A percentile compares a stretch with the other conserved stretches of the same genome.
These are phyloP conservation scores for Apodemia hepburni DNA, from an alignment of 2,888 invertebrate species.

Conservation along the genomic window DNA sequence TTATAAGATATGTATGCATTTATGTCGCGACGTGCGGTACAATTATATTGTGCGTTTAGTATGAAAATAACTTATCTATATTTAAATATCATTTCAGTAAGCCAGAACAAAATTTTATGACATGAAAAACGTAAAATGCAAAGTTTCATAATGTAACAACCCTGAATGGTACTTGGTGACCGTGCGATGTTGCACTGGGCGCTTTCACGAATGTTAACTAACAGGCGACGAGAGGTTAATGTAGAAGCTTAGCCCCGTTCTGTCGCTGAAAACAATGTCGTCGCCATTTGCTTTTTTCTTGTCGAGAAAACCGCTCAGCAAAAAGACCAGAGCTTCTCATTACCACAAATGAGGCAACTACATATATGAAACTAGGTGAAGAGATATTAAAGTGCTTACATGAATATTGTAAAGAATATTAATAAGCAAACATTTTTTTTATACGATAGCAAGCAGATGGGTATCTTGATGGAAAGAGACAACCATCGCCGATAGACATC, in stretches of 20 bases:
- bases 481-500: too few relatives aligned
- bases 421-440: too few relatives aligned
- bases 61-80: too few relatives aligned
- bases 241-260: slow-evolving; percentile 58
- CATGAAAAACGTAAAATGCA: background rate
- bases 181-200: slow-evolving; percentile 34
- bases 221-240: slow-evolving; percentile 64
- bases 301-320: slow-evolving; percentile 24
- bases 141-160: slow-evolving; percentile 30
- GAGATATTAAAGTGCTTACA: background rate
- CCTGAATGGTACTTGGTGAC: slow-evolving; percentile 48
- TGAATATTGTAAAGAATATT: background rate
- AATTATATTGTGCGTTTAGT: too few relatives aligned
- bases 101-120: too few relatives aligned
- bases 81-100: too few relatives aligned
- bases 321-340: slow-evolving; percentile 13
- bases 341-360: slow-evolving; percentile 18
- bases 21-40: too few relatives aligned
- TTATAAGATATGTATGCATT: too few relatives aligned
- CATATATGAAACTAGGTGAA: slow-evolving; percentile 1
- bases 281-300: slow-evolving; percentile 42
- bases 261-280: slow-evolving; percentile 56
- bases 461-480: too few relatives aligned
- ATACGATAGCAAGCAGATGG: too few relatives aligned
- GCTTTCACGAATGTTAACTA: slow-evolving; percentile 58